Base-by-base conservation (phyloP, 2,888 invertebrate species). In the Lysandra bellargus region DNA sequence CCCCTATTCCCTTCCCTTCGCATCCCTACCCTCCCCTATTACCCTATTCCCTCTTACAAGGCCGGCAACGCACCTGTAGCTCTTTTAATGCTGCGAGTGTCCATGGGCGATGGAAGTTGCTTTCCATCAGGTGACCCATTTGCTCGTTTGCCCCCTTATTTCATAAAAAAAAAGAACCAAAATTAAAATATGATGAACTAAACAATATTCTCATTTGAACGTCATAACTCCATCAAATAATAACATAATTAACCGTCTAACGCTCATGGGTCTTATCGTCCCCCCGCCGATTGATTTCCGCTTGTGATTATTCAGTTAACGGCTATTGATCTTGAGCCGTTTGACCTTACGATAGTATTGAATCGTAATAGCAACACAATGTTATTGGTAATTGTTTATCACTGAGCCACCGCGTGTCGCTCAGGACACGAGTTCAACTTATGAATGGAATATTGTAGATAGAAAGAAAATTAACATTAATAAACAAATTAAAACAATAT, bases 221-320 rank as follows among this genome's bases (percentile, higher is more conserved):
- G 14, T 53, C 53, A 53, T 14, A 53, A 14, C 4, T 53, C 53
- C 53, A 4, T 53, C 2, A 53, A 53, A 53, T 14, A 53, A 53
- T 14, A 53, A 53, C 53, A 9, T 44, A 44, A 44, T 44, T 64
- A 64, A 64, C 61, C 23, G 30, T 6, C 30, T 60, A 60, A 17
- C n/a, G 17, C 60, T 60, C 60, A n/a, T 64, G 23, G 9, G 23
- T 64, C 9, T 60, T 60, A 60, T 60, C 23, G 61, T 64, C n/a
- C 23, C 23, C 30, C 23, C 23, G 3, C 61, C 23, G 61, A 64
- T 64, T 1, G 57, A 23, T 64, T 64, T 64, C 61, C 61, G 61
- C 61, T 64, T 64, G 30, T 64, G 23, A 64, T 64, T 64, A 64
- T 64, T 64, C 61, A 64, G 61, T 64, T 81, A 79, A 73, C 76